These are phyloP conservation scores for Enteromius trimaculatus DNA, from an alignment of 2,797 vertebrate species.

Conservation along the genomic window DNA sequence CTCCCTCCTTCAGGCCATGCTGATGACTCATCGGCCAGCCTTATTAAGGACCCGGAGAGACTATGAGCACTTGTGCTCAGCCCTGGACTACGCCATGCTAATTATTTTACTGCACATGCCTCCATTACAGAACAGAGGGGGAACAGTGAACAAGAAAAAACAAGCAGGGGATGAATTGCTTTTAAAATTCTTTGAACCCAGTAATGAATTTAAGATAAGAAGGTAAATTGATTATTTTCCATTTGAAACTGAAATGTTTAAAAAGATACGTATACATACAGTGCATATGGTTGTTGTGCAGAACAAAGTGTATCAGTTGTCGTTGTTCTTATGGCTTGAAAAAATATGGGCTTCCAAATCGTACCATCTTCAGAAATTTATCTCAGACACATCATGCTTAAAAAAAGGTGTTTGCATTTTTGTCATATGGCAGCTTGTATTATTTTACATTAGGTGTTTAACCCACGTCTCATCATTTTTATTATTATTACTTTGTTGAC, in stretches of 20 bases:
- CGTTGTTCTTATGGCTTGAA: not conserved
- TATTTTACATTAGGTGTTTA: not conserved
- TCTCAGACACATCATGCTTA: not conserved
- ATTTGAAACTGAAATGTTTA: constrained; percentile 43
- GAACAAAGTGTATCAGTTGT: not conserved
- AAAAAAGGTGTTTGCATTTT: not conserved
- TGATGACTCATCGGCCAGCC: constrained; percentile 81
- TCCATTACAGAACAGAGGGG: constrained; percentile 69
- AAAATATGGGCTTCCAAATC: not conserved
- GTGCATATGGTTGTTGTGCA: not conserved
- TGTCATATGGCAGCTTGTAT: not conserved
- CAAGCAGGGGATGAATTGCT: constrained; percentile 59
- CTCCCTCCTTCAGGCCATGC: constrained; percentile 68
- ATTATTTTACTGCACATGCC: constrained; percentile 77
- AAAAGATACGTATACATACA: not conserved
- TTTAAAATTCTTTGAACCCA: constrained; percentile 61
- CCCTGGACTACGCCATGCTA: constrained; percentile 68
- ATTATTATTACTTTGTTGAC: not conserved
- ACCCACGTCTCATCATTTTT: not conserved
- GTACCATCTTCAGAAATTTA: not conserved
- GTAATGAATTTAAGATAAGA: constrained; percentile 62
- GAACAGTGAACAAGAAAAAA: constrained; percentile 1
- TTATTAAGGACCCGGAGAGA: constrained; percentile 74
- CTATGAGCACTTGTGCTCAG: constrained; percentile 69
- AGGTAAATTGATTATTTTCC: constrained; percentile 51